Conservation (phyloP, 2,888 invertebrate species). For the Rhamphomyia laevipes region DNA sequence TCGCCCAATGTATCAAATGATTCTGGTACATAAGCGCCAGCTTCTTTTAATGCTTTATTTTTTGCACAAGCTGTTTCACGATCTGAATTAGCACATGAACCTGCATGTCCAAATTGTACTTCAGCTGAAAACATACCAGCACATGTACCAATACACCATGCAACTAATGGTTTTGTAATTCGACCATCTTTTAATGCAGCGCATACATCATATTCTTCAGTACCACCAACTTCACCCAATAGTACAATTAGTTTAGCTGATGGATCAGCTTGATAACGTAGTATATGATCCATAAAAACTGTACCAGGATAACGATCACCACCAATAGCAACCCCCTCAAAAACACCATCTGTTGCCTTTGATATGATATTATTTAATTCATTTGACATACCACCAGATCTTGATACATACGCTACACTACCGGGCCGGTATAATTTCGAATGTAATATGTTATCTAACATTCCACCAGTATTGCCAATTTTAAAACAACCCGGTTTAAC, state of each 20-base stretch:
- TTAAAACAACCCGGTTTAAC: slow-evolving; percentile 98
- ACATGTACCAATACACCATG: slow-evolving; percentile 97
- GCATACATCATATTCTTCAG: slow-evolving; percentile 95
- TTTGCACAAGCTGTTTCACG: slow-evolving; percentile 89
- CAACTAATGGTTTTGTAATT: slow-evolving; percentile 88
- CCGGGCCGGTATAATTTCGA: slow-evolving; percentile 95
- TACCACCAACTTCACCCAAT: slow-evolving; percentile 96
- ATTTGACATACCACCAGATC: slow-evolving; percentile 99
- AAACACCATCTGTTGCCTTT: slow-evolving; percentile 92
- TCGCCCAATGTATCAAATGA: slow-evolving; percentile 89
- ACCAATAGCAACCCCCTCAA: slow-evolving; percentile 96
- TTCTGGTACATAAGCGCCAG: slow-evolving; percentile 82
- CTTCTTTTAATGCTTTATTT: slow-evolving; percentile 68
- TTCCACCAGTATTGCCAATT: slow-evolving; percentile 98
- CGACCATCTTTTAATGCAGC: slow-evolving; percentile 65
- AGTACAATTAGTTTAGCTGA: slow-evolving; percentile 90
- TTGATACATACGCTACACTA: slow-evolving; percentile 95
- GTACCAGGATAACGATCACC: slow-evolving; percentile 98
- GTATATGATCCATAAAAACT: slow-evolving; percentile 93
- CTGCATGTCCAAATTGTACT: slow-evolving; percentile 99
- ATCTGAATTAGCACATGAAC: slow-evolving; percentile 91
- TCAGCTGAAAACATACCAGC: slow-evolving; percentile 77
- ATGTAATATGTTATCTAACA: slow-evolving; percentile 98
- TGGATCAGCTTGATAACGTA: slow-evolving; percentile 69
- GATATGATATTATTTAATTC: slow-evolving; percentile 97